A percentile compares a stretch with the other conserved stretches of the same genome.
Conservation (phyloP, 2,797 vertebrate genomes). For the Halcyon chelicuti region DNA sequence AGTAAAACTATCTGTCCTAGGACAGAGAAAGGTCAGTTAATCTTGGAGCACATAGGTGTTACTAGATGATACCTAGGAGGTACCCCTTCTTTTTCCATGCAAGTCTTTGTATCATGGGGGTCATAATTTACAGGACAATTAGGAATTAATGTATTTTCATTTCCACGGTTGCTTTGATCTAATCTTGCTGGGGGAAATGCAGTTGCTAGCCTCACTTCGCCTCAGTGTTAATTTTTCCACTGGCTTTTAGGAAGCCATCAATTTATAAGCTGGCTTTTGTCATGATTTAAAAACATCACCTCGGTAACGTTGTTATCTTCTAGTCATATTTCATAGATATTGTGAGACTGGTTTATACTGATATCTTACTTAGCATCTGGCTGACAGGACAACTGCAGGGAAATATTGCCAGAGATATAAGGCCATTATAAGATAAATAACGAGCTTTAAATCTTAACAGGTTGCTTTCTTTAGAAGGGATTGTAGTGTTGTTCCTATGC, state of each 20-base stretch:
- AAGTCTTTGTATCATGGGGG: neutral
- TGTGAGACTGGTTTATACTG: neutral
- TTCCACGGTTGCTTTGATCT: neutral
- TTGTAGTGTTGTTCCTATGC: neutral
- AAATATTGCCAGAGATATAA: slow-evolving; percentile 55
- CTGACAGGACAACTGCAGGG: slow-evolving; percentile 36
- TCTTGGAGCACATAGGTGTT: neutral
- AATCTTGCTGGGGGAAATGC: neutral
- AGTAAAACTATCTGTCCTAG: neutral
- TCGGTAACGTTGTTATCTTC: slow-evolving; percentile 32
- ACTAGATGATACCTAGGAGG: neutral
- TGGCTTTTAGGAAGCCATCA: neutral
- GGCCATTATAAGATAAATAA: slow-evolving; percentile 18
- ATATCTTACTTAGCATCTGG: slow-evolving; percentile 53
- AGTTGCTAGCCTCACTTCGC: neutral
- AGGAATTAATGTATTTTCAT: neutral
- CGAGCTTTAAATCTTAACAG: slow-evolving; percentile 26
- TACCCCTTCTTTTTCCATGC: neutral
- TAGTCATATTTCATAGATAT: slow-evolving; percentile 40
- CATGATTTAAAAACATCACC: slow-evolving; percentile 35
- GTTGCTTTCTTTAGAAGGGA: slow-evolving; percentile 25
- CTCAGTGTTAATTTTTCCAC: neutral
- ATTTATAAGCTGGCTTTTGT: slow-evolving; percentile 13
- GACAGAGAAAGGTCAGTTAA: neutral
- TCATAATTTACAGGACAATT: slow-evolving; percentile 12